Percentiles rank a stretch among this genome's conserved stretches.
These are phyloP conservation scores for Manduca sexta DNA, from an alignment of 1,140 invertebrate genomes.

Conservation along the genomic window DNA sequence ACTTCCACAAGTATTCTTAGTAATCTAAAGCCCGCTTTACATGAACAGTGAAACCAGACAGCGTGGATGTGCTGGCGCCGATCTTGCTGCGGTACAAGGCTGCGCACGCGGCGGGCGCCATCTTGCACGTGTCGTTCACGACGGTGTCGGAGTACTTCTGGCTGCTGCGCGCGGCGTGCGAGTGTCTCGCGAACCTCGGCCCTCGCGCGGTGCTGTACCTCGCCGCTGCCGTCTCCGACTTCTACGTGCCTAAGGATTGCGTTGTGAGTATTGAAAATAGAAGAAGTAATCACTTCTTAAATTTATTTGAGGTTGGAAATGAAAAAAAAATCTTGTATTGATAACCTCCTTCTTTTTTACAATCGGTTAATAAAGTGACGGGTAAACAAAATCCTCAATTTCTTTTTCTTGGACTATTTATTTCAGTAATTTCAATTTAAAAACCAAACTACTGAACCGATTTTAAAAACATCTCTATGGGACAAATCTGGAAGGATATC, in stretches of 20 bases:
- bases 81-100: constrained; percentile 83
- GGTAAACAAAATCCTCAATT: no score
- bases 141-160: constrained; percentile 95
- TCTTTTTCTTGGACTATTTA: no score
- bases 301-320: no score
- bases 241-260: constrained; percentile 94
- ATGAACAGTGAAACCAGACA: constrained; percentile 82
- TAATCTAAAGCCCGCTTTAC: neutral
- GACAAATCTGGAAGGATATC: no score
- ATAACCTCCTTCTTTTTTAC: no score
- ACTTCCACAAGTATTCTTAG: no score
- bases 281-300: no score
- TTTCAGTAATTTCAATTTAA: no score
- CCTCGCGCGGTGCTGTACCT: constrained; percentile 89
- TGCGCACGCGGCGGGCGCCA: constrained; percentile 76
- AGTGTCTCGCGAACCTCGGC: constrained; percentile 80
- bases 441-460: no score
- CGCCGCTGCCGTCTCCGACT: constrained; percentile 98
- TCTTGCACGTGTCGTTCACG: constrained; percentile 86
- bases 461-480: no score
- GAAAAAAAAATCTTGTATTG: no score
- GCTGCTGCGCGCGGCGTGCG: constrained; percentile 86
- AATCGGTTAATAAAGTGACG: no score
- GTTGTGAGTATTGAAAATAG: constrained; percentile 84
- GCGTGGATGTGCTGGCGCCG: constrained; percentile 79